Conservation (phyloP, 2,888 invertebrate species). For the Eugnorisma glareosa region DNA sequence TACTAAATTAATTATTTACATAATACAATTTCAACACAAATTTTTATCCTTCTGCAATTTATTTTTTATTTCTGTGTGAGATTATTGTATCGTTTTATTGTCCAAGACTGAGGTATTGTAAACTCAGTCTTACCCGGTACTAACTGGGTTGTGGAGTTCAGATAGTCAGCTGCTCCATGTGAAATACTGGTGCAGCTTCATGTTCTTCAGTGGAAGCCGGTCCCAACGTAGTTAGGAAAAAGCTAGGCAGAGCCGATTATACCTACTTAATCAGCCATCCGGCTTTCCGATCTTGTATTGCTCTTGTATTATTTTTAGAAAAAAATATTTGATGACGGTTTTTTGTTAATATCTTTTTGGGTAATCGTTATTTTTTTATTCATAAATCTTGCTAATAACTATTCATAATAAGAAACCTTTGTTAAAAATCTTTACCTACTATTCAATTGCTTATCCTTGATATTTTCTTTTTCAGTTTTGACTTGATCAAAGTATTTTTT, state of each 20-base stretch:
- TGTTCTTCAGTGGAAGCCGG: neutral
- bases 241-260: neutral
- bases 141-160: neutral
- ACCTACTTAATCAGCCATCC: neutral
- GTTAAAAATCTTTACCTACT: neutral
- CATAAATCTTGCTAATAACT: neutral
- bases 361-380: neutral
- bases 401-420: neutral
- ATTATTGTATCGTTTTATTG: neutral
- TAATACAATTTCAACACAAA: too few relatives aligned
- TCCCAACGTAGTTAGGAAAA: neutral
- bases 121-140: neutral
- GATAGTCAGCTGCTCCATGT: neutral
- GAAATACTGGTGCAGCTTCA: neutral
- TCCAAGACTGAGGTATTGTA: neutral
- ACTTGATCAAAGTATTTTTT: neutral
- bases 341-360: neutral
- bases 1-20: too few relatives aligned
- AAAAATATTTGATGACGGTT: too few relatives aligned
- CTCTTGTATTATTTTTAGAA: neutral
- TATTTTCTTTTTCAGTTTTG: neutral
- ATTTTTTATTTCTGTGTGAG: neutral
- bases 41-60: conserved; percentile 15
- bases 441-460: too few relatives aligned
- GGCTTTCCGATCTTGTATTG: neutral